Base-by-base conservation (phyloP, 2,113 vertebrate genomes). In the Phoenicopterus ruber region DNA sequence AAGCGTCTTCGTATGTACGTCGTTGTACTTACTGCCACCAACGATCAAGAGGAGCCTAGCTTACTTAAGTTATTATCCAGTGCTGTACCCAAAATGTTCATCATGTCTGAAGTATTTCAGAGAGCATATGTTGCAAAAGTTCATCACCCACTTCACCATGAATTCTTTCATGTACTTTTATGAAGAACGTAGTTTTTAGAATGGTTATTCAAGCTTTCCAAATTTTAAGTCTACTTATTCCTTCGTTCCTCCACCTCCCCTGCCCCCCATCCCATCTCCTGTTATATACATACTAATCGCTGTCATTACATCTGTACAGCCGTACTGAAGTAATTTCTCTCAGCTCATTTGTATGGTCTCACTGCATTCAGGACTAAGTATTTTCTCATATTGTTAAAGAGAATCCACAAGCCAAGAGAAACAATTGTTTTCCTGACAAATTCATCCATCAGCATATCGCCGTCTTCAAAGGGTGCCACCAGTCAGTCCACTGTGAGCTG, bases 341-440 rank as follows among this genome's bases (percentile, higher is more conserved):
- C 88, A 78, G 82, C 54, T 26, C 86, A 69, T 69, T 18, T 84
- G 49, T 36, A 44, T 6, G 46, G 10, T 82, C 81, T 61, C 22
- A 83, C 62, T 66, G 61, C 54, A 82, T 32, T 84, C 78, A 69
- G 82, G 73, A 72, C 63, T 92, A 84, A 65, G 47, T 17, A 34
- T 80, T 93, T 95, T 72, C 57, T 67, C 67, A 20, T 16, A 49
- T 20, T 89, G 47, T 72, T 86, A 92, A 83, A 89, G 77, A 66
- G 61, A 80, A 83, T 58, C 67, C 81, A 80, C 67, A 92, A 93
- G 93, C 62, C 82, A 87, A 94, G 34, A 93, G 85, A 86, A 90
- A 77, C 54, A 93, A 83, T 10, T 82, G 47, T 83, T 83, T 77
- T 90, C 77, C 88, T 90, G 91, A 95, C 86, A 93, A 73, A 90